phyloP scores from a whole-genome alignment of 2,888 invertebrate genomes.

The Zygogramma bicolorata region DNA sequence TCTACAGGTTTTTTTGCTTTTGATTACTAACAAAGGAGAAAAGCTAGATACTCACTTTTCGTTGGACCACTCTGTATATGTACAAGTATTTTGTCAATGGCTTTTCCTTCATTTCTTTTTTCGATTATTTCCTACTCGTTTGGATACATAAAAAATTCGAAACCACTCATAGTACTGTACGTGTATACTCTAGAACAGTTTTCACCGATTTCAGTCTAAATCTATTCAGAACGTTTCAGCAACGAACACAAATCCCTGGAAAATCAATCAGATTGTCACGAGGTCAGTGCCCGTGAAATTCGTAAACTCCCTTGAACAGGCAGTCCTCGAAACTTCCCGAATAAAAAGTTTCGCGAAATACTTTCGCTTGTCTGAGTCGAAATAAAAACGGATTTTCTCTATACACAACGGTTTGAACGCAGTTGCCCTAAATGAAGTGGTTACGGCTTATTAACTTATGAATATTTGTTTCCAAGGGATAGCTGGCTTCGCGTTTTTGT shows the following conservation, averaged over 20 bases:
- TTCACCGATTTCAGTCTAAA: not conserved
- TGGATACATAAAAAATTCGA: not conserved
- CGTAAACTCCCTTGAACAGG: slow-evolving; percentile 29
- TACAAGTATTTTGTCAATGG: too few relatives aligned
- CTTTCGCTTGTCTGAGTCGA: slow-evolving; percentile 31
- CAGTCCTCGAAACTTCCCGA: slow-evolving; percentile 30
- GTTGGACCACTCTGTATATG: too few relatives aligned
- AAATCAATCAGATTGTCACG: slow-evolving; percentile 24
- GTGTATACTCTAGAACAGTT: not conserved
- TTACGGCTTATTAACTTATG: not conserved
- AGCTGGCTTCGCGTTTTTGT: not conserved
- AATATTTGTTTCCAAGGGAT: not conserved
- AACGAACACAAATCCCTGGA: not conserved
- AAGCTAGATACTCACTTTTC: too few relatives aligned
- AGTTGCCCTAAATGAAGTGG: slow-evolving; percentile 1
- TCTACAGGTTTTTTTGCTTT: too few relatives aligned
- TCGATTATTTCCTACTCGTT: too few relatives aligned
- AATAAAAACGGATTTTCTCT: not conserved
- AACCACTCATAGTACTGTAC: not conserved
- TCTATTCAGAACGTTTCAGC: not conserved
- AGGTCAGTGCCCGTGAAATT: slow-evolving; percentile 32
- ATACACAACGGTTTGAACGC: slow-evolving; percentile 17
- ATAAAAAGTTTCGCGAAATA: slow-evolving; percentile 32
- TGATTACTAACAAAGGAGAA: too few relatives aligned
- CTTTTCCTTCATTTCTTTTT: too few relatives aligned